Evolutionary conservation across 1,140 invertebrate genomes (phyloP).

Genomic region (Tribolium castaneum): DNA sequence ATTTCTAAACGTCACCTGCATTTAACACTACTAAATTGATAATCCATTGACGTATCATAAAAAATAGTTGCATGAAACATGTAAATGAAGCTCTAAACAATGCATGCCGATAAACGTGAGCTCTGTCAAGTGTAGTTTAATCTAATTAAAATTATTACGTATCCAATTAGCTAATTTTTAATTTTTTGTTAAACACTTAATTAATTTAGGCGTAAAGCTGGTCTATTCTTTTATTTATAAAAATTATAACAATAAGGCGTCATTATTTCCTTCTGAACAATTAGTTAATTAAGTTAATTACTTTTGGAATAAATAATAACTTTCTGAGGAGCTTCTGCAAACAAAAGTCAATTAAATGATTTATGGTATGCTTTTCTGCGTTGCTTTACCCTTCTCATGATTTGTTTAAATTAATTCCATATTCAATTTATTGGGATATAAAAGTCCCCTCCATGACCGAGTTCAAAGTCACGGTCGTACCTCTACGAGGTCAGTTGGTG

Average conservation of each 20-base stretch:
- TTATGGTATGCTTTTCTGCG: no score
- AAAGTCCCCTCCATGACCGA: conserved; percentile 36
- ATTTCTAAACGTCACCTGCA: background rate
- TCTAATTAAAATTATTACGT: background rate
- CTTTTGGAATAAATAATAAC: no score
- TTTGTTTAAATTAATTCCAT: background rate
- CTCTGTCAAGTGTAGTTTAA: background rate
- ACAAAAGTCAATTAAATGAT: no score
- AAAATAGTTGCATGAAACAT: background rate
- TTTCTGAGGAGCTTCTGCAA: no score
- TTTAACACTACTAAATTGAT: background rate
- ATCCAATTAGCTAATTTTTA: no score
- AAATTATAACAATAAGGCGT: no score
- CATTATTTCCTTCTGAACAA: no score
- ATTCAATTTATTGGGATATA: conserved; percentile 22
- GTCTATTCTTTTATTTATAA: no score
- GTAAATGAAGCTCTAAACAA: background rate
- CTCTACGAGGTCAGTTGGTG: conserved; percentile 46
- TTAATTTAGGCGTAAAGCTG: no score
- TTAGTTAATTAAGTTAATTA: no score
- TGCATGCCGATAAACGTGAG: background rate
- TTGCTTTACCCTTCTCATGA: background rate
- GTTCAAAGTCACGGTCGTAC: conserved; percentile 47
- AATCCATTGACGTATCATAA: background rate
- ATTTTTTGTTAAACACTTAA: no score